These are phyloP conservation scores for Ceyx margarethae DNA, from an alignment of 2,113 vertebrate genomes.

Conservation along the genomic window DNA sequence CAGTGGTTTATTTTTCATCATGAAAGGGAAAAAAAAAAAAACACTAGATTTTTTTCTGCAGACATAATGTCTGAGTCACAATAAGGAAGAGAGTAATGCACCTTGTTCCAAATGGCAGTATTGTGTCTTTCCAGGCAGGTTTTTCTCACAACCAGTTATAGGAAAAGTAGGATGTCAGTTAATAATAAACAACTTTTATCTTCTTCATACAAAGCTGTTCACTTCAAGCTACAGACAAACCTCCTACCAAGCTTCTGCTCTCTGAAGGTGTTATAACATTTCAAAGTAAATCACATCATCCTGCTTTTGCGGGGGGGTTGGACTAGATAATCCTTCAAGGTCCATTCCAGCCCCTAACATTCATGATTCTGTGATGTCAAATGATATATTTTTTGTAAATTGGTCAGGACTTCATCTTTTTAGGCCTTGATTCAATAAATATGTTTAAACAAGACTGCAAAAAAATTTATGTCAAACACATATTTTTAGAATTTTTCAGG, in stretches of 20 bases:
- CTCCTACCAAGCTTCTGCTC: background rate
- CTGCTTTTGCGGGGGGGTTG: too few relatives aligned
- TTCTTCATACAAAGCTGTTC: background rate
- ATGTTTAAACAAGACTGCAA: background rate
- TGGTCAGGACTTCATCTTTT: background rate
- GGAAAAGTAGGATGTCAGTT: background rate
- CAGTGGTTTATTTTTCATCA: background rate
- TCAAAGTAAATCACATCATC: background rate
- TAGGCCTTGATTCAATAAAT: background rate
- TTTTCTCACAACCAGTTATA: background rate
- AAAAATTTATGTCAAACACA: background rate
- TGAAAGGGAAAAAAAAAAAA: background rate
- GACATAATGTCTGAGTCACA: conserved; percentile 24
- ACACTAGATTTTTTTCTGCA: background rate
- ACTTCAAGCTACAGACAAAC: background rate
- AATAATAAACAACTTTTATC: background rate
- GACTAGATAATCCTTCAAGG: too few relatives aligned
- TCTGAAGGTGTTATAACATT: background rate
- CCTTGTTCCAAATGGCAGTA: conserved; percentile 6
- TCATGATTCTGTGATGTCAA: background rate
- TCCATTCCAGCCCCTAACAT: too few relatives aligned
- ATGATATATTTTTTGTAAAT: background rate
- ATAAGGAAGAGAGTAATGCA: background rate
- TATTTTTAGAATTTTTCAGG: background rate
- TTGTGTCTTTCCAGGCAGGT: background rate